Evolutionary conservation across 2,113 vertebrate species (phyloP), one percentile per base, ranked within the genome.

Genomic region (Lethenteron camtschaticum): DNA sequence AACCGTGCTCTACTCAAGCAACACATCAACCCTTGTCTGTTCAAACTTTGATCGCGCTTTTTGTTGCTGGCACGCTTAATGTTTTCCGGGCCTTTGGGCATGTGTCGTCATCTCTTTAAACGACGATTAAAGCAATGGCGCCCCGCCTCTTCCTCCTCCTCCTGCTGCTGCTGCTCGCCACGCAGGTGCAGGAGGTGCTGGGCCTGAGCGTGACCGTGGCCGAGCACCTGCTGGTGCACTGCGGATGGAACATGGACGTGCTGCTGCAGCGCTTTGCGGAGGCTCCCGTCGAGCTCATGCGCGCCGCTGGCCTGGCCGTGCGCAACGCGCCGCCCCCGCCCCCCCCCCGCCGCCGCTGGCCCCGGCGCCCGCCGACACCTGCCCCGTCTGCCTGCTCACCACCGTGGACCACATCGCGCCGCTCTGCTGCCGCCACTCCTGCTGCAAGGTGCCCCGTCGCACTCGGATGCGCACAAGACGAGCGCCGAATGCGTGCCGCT

Each of bases 401-500:
- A 76, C 75, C 18, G 68, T 66, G 4, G 73, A 79, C 1, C 57
- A 57, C 0, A 86, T 86, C 2, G 76, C 79, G 2, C 75, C 80
- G 11, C 87, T 99, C 73, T 87, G 89, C 81, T 99, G 94, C 77
- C 79, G 79, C 81, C 92, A 96, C 79, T 87, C 83, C 79, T 99
- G 94, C 81, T 97, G 91, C 75, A 82, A 81, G 87, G 90, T 95
- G 70, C 41, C 41, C 41, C 41, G 41, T 7, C 41, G 41, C 41
- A 3, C 41, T 41, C 41, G 41, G 41, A 41, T 41, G 41, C 41
- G 41, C 41, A 41, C 41, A 41, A 41, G 41, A 41, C 41, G 3
- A 41, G 41, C 41, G 41, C 41, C 5, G 41, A 41, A 41, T 7
- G 41, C 41, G 41, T 41, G 41, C 41, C 6, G 41, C 41, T 41